Evolutionary conservation across 2,797 vertebrate species (phyloP).

Genomic region (Mormyrus proboscirostris): DNA sequence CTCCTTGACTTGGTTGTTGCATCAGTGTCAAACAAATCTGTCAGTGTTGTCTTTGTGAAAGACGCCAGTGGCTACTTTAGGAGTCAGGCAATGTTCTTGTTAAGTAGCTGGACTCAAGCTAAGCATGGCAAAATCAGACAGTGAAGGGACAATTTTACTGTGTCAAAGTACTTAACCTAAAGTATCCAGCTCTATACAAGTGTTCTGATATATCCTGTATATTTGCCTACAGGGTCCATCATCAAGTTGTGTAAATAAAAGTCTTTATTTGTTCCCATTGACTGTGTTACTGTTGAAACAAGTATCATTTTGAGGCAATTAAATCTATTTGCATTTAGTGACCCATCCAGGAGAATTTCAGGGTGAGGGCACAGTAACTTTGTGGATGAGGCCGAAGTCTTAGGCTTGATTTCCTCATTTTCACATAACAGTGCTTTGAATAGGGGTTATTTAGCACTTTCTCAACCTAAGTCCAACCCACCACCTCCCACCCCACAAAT

Average conservation of each 20-base stretch:
- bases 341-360: not conserved
- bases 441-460: not conserved
- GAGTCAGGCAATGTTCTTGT: not conserved
- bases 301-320: not conserved
- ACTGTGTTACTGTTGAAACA: not conserved
- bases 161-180: not conserved
- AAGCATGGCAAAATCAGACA: not conserved
- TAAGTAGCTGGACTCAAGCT: not conserved
- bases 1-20: too few relatives aligned
- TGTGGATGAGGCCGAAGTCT: not conserved
- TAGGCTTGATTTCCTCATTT: not conserved
- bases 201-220: not conserved
- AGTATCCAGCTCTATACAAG: not conserved
- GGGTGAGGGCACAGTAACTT: not conserved
- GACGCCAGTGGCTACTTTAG: not conserved
- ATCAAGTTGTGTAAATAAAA: not conserved
- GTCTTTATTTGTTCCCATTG: not conserved
- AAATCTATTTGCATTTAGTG: not conserved
- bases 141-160: not conserved
- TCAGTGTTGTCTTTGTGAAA: not conserved
- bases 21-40: not conserved
- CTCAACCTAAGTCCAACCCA: not conserved
- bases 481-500: not conserved
- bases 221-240: not conserved
- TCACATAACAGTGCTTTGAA: not conserved